Evolutionary conservation across 2,888 invertebrate species (phyloP).

Genomic region (Listrodromus nycthemerus): DNA sequence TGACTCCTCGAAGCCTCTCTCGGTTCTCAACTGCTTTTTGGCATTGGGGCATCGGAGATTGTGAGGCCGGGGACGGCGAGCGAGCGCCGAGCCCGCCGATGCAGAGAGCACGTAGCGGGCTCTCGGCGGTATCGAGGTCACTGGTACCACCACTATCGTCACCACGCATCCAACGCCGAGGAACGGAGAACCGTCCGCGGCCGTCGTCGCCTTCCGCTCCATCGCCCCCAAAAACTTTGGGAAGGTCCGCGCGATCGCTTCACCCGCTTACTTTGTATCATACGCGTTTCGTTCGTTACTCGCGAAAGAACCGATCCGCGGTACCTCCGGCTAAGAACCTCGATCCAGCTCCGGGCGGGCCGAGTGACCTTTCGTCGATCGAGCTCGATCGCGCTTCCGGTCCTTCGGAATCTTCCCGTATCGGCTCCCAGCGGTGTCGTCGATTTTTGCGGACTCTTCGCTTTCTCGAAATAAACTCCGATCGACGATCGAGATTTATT

Average conservation of each 20-base stretch:
- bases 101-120: slow-evolving; percentile 73
- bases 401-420: neutral
- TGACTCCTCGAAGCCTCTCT: slow-evolving; percentile 33
- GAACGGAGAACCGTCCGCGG: slow-evolving; percentile 30
- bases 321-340: neutral
- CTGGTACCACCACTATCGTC: slow-evolving; percentile 80
- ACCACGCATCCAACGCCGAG: slow-evolving; percentile 64
- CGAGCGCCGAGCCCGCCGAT: slow-evolving; percentile 40
- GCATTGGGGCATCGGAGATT: slow-evolving; percentile 45
- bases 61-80: slow-evolving; percentile 44
- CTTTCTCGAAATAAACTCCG: neutral
- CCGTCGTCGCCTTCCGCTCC: slow-evolving; percentile 51
- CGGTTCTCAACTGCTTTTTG: slow-evolving; percentile 46
- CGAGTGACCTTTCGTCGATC: neutral
- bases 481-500: neutral
- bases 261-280: slow-evolving; percentile 57
- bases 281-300: slow-evolving; percentile 57
- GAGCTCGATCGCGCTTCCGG: neutral
- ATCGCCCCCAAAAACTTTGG: slow-evolving; percentile 61
- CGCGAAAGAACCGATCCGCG: slow-evolving; percentile 32
- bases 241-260: slow-evolving; percentile 70
- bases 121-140: slow-evolving; percentile 83
- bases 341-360: too few species aligned
- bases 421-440: neutral
- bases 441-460: neutral